Percentiles rank a stretch among this genome's conserved stretches.
phyloP scores from a whole-genome alignment of 2,113 vertebrate genomes.

The Pipa parva region DNA sequence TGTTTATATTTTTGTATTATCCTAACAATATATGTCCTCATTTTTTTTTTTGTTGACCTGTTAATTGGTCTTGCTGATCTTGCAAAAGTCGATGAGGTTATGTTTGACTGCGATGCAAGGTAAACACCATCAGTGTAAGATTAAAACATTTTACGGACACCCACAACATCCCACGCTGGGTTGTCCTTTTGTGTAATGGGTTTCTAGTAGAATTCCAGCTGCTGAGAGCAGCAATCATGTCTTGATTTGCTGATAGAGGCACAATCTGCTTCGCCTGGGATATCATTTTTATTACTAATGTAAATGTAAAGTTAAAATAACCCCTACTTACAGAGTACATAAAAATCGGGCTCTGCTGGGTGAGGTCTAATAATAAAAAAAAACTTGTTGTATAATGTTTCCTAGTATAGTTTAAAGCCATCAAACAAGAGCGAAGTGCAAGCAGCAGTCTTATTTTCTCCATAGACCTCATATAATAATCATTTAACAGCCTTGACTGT shows the following conservation, averaged over 20 bases:
- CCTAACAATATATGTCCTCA: background rate
- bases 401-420: conserved; percentile 36
- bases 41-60: background rate
- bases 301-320: conserved; percentile 34
- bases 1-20: no score
- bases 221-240: conserved; percentile 23
- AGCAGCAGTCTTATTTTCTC: conserved; percentile 29
- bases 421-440: conserved; percentile 39
- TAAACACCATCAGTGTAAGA: conserved; percentile 18
- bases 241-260: conserved; percentile 34
- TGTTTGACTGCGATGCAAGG: conserved; percentile 3
- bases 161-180: conserved; percentile 30
- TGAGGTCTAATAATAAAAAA: conserved; percentile 27
- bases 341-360: conserved; percentile 16
- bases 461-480: conserved; percentile 40
- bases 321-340: conserved; percentile 1
- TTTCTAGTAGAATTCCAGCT: conserved; percentile 30
- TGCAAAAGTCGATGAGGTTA: conserved; percentile 9
- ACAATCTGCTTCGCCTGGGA: conserved; percentile 30
- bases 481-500: conserved; percentile 42
- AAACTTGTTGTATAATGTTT: conserved; percentile 24
- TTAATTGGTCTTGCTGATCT: conserved; percentile 32
- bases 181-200: conserved; percentile 19
- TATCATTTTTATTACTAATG: conserved; percentile 34
- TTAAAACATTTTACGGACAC: conserved; percentile 21